phyloP scores from a whole-genome alignment of 1,140 invertebrate genomes.

The Aphidius gifuensis region DNA sequence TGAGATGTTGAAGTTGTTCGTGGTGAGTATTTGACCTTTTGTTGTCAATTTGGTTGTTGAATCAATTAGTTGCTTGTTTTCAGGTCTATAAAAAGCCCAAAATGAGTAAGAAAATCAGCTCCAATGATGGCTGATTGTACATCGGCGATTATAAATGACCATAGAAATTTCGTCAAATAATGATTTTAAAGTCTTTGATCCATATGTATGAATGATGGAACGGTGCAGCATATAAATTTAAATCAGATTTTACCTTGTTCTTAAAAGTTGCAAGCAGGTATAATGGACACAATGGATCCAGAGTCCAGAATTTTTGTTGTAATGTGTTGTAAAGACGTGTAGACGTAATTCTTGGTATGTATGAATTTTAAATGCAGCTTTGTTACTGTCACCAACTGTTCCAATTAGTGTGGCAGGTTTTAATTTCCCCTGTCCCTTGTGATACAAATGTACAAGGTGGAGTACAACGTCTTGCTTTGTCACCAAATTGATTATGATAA shows the following conservation, averaged over 20 bases:
- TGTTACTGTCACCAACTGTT: not conserved
- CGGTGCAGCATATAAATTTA: conserved; percentile 17
- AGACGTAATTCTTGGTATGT: not conserved
- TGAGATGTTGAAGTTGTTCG: conserved; percentile 9
- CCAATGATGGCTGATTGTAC: conserved; percentile 20
- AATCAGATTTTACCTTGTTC: conserved; percentile 8
- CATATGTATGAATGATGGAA: conserved; percentile 19
- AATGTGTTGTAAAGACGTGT: not conserved
- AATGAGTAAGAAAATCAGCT: conserved; percentile 17
- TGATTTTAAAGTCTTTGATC: conserved; percentile 5
- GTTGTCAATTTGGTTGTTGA: conserved; percentile 6
- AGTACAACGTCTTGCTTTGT: conserved; percentile 28
- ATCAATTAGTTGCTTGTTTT: conserved; percentile 21
- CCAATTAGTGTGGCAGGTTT: too few relatives aligned
- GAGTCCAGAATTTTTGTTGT: not conserved
- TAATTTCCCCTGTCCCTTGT: not conserved
- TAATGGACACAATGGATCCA: conserved; percentile 13
- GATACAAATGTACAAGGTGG: conserved; percentile 23
- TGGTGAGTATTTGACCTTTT: not conserved
- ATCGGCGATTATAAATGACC: conserved; percentile 41
- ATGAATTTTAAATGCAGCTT: not conserved
- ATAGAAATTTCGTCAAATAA: conserved; percentile 28
- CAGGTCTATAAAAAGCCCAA: conserved; percentile 24
- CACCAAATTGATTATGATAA: conserved; percentile 25
- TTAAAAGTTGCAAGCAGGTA: not conserved